Evolutionary conservation across 2,797 vertebrate species (phyloP), one percentile per base, ranked within the genome.

Genomic region (Buceros bicornis): DNA sequence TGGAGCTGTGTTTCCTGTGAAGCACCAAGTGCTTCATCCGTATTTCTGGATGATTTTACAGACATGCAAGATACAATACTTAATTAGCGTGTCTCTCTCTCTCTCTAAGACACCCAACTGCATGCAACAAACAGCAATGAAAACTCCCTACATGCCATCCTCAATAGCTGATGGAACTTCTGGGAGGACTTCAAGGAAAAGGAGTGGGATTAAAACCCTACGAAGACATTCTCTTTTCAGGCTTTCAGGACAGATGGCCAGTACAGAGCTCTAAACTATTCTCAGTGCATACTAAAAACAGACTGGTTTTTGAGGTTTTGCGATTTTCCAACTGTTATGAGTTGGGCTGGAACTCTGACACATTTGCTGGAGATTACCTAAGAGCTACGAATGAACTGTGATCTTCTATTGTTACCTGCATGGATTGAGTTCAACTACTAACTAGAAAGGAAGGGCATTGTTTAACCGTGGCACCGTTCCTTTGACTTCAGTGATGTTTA

Each of bases 381-480:
- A 72, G 17, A 70, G 26, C 54, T 82, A 82, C 77, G 87, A 37
- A 84, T 93, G 51, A 88, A 69, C 6, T 14, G 13, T 35, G 65
- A 74, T 72, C 35, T 88, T 78, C 42, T 87, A 81, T 73, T 62
- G 56, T 62, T 93, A 85, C 56, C 28, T 79, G 14, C 70, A 45
- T 82, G 81, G 62, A 79, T 6, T 53, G 56, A 90, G 51, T 65
- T 93, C 47, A 90, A 13, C 42, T 42, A 43, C 73, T 93, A 93
- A 94, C 56, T 82, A 77, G 77, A 92, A 90, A 90, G 74, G 33
- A 80, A 64, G 14, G 16, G 19, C 56, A 73, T 42, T 78, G 54
- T 86, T 89, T 85, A 89, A 90, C 77, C 7, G 66, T 69, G 70
- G 73, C 73, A 84, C n/a, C 50, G 56, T 48, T 89, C 35, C 50